Percentiles rank a stretch among this genome's conserved stretches.
phyloP scores from a whole-genome alignment of 2,888 invertebrate species.

The Chymomyza amoena region DNA sequence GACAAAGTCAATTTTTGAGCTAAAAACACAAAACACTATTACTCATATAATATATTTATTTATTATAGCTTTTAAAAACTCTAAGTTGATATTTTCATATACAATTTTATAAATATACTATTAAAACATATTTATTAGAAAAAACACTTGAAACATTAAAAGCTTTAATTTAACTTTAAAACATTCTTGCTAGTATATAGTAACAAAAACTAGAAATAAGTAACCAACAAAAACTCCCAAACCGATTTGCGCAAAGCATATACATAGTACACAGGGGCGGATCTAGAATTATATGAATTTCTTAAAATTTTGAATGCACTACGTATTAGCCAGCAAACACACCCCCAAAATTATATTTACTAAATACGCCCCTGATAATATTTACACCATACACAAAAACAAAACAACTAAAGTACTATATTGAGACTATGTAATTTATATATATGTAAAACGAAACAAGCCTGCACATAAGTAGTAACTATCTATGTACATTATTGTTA shows the following conservation, averaged over 20 bases:
- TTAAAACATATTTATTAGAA: constrained; percentile 33
- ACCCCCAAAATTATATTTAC: too few relatives aligned
- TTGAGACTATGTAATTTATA: too few relatives aligned
- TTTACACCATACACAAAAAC: too few relatives aligned
- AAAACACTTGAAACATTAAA: constrained; percentile 44
- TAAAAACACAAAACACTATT: neutral
- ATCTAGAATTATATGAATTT: too few relatives aligned
- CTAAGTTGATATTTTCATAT: neutral
- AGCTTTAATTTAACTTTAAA: constrained; percentile 53
- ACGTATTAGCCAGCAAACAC: too few relatives aligned
- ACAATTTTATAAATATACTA: neutral
- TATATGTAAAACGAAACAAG: too few relatives aligned
- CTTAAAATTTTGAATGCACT: too few relatives aligned
- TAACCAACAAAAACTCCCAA: constrained; percentile 30
- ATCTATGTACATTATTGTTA: constrained; percentile 17
- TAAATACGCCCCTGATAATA: too few relatives aligned
- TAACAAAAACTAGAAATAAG: constrained; percentile 11
- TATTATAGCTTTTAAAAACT: neutral
- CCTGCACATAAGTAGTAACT: neutral
- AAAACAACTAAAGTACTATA: too few relatives aligned
- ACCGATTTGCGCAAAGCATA: constrained; percentile 22
- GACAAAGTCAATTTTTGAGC: constrained; percentile 41
- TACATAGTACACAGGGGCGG: too few relatives aligned
- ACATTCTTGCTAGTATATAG: constrained; percentile 61
- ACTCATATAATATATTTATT: constrained; percentile 1